Conservation (phyloP, 2,888 invertebrate genomes). For the Hirtodrosophila trivittata region DNA sequence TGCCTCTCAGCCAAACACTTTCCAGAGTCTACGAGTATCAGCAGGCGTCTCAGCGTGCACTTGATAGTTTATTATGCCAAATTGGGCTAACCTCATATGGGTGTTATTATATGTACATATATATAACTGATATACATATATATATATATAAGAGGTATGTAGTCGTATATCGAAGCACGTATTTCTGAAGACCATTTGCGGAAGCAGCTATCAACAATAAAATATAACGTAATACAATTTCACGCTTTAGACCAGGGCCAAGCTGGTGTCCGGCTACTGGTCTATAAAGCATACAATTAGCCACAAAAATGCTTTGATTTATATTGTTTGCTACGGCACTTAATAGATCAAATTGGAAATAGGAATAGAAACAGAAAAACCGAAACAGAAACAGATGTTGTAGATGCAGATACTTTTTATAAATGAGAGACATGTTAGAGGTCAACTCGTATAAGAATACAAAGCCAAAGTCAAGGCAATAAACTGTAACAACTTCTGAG, state of each 20-base stretch:
- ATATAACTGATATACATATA: conserved; percentile 2
- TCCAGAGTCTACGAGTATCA: conserved; percentile 12
- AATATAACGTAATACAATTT: conserved; percentile 58
- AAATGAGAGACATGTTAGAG: conserved; percentile 37
- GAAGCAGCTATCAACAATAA: conserved; percentile 54
- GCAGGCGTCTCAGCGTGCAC: conserved; percentile 38
- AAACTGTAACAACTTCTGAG: conserved; percentile 55
- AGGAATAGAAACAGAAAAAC: conserved; percentile 7
- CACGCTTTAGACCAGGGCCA: conserved; percentile 59
- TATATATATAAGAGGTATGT: background rate
- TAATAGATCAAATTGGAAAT: conserved; percentile 46
- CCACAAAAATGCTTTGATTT: conserved; percentile 55
- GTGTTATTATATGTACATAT: conserved; percentile 34
- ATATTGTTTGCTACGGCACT: conserved; percentile 50
- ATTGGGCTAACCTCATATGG: conserved; percentile 57
- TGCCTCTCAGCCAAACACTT: conserved; percentile 9
- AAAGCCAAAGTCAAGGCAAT: conserved; percentile 58
- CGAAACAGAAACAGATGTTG: conserved; percentile 19
- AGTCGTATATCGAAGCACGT: conserved; percentile 51
- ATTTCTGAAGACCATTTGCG: conserved; percentile 45
- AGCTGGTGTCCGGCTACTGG: conserved; percentile 49
- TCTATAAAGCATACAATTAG: conserved; percentile 53
- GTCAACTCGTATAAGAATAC: conserved; percentile 44
- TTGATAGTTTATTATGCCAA: conserved; percentile 56
- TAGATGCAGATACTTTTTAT: conserved; percentile 1